Conservation (phyloP, 2,888 invertebrate genomes). For the Esperia sulphurella region DNA sequence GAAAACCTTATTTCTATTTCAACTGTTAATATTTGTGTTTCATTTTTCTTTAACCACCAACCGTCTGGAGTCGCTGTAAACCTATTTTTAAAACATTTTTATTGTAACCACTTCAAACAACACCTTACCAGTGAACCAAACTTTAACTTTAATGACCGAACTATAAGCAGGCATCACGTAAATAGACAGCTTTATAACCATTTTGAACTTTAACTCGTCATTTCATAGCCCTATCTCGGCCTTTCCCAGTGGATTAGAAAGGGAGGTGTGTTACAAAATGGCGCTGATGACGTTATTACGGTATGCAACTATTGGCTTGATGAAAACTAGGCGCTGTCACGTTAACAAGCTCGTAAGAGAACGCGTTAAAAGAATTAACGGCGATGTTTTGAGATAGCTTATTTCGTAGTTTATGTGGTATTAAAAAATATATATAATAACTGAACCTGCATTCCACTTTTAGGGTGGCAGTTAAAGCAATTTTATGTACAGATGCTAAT, state of each 20-base stretch:
- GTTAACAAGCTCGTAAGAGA: slow-evolving; percentile 33
- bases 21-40: too few relatives aligned
- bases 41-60: neutral
- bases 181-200: slow-evolving; percentile 45
- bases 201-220: slow-evolving; percentile 29
- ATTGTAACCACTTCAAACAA: slow-evolving; percentile 23
- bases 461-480: too few relatives aligned
- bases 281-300: slow-evolving; percentile 28
- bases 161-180: slow-evolving; percentile 39
- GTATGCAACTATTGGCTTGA: slow-evolving; percentile 14
- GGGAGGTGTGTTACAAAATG: slow-evolving; percentile 35
- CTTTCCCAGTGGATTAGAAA: slow-evolving; percentile 25
- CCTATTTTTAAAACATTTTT: slow-evolving; percentile 19
- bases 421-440: neutral
- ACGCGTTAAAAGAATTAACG: slow-evolving; percentile 35
- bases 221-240: slow-evolving; percentile 24
- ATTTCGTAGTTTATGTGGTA: slow-evolving; percentile 23
- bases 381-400: slow-evolving; percentile 28
- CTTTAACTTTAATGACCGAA: slow-evolving; percentile 28
- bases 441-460: too few relatives aligned
- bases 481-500: too few relatives aligned
- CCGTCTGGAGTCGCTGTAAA: slow-evolving; percentile 3
- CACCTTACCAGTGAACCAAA: slow-evolving; percentile 14
- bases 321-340: slow-evolving; percentile 29
- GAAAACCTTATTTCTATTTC: too few relatives aligned